These are phyloP conservation scores for Acrocephalus arundinaceus DNA, from an alignment of 2,113 vertebrate genomes.

Conservation along the genomic window DNA sequence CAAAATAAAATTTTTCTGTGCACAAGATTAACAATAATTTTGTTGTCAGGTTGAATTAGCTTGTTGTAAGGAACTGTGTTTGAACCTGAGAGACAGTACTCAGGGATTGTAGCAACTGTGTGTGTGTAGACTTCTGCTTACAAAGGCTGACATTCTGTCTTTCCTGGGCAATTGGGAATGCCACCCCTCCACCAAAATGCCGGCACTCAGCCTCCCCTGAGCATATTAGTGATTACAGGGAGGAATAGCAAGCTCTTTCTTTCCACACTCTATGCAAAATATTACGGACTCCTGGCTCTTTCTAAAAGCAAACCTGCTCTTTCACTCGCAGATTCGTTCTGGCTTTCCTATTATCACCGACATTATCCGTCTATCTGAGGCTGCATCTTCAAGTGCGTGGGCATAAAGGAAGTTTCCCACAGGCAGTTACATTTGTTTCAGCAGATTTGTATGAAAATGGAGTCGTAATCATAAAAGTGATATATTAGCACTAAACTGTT, in stretches of 20 bases:
- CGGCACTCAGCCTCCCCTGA: rapidly evolving
- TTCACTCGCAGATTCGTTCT: background rate
- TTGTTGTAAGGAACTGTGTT: background rate
- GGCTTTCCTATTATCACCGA: background rate
- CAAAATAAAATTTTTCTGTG: background rate
- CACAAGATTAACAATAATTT: background rate
- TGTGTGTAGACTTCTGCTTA: background rate
- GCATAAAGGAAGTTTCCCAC: background rate
- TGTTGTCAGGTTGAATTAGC: background rate
- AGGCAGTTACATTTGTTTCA: background rate
- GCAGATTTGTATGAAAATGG: constrained; percentile 6
- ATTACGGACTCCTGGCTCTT: background rate
- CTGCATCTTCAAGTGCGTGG: background rate
- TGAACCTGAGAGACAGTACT: background rate
- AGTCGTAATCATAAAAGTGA: background rate
- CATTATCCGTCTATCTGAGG: background rate
- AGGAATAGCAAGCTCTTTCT: background rate
- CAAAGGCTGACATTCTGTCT: background rate
- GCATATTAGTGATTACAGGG: background rate
- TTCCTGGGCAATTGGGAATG: background rate
- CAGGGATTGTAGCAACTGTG: background rate
- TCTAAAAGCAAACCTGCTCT: background rate
- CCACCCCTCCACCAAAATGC: background rate
- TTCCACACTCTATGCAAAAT: background rate
- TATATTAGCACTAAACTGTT: background rate